phyloP scores from a whole-genome alignment of 2,888 invertebrate species.

The Limenitis camilla region DNA sequence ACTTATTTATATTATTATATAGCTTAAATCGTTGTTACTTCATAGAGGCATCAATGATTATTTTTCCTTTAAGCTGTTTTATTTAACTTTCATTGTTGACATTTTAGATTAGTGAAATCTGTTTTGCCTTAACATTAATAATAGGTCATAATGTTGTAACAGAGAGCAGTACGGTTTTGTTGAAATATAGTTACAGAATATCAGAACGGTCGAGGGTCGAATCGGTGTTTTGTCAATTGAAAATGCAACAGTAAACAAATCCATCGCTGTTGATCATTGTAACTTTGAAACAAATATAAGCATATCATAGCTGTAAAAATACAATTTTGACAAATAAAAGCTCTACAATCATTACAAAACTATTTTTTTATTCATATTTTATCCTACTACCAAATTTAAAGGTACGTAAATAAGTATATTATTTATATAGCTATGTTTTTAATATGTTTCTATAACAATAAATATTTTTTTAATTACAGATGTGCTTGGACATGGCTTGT shows the following conservation, averaged over 20 bases:
- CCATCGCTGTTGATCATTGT: slow-evolving; percentile 76
- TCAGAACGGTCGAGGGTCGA: slow-evolving; percentile 54
- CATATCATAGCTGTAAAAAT: slow-evolving; percentile 95
- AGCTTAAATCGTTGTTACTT: slow-evolving; percentile 55
- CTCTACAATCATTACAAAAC: slow-evolving; percentile 75
- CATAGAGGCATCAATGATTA: slow-evolving; percentile 43
- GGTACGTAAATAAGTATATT: slow-evolving; percentile 30
- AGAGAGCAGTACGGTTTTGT: slow-evolving; percentile 67
- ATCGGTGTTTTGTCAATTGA: slow-evolving; percentile 66
- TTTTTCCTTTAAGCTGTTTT: slow-evolving; percentile 64
- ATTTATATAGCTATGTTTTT: not conserved
- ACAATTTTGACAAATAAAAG: slow-evolving; percentile 88
- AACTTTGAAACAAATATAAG: slow-evolving; percentile 85
- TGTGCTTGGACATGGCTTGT: slow-evolving; percentile 65
- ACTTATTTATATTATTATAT: slow-evolving; percentile 57
- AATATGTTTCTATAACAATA: not conserved
- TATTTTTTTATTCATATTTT: slow-evolving; percentile 41
- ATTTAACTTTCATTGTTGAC: slow-evolving; percentile 73
- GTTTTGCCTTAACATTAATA: slow-evolving; percentile 72
- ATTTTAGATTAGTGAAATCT: slow-evolving; percentile 71
- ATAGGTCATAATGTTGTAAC: slow-evolving; percentile 65
- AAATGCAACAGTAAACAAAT: slow-evolving; percentile 56
- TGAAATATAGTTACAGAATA: slow-evolving; percentile 59
- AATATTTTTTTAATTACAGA: slow-evolving; percentile 41
- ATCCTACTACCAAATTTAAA: slow-evolving; percentile 13